Conservation (phyloP, 2,113 vertebrate species). For the Passer montanus region DNA sequence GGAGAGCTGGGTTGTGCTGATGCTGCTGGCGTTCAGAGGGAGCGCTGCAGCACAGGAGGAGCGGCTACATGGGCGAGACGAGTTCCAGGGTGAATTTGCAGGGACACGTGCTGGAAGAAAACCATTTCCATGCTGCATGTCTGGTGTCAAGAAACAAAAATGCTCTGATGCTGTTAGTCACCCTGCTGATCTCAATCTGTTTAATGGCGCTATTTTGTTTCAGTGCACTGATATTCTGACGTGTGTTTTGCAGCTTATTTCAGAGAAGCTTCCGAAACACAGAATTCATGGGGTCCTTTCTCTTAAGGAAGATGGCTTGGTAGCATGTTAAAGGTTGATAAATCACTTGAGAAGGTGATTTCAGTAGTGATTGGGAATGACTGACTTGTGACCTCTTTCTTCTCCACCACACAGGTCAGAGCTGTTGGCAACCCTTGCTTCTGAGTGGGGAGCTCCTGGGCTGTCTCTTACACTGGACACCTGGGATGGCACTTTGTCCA, state of each 20-base stretch:
- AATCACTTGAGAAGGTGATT: not conserved
- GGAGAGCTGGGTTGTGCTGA: not conserved
- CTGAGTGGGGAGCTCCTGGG: not conserved
- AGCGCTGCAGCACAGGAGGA: not conserved
- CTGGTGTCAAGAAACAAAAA: not conserved
- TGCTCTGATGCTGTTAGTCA: not conserved
- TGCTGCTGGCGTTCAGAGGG: not conserved
- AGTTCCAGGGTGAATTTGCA: not conserved
- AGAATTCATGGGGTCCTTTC: not conserved
- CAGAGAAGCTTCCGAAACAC: not conserved
- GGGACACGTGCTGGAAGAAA: not conserved
- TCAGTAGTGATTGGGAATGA: not conserved
- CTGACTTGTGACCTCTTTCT: not conserved
- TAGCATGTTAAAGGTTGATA: not conserved
- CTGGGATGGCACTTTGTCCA: fast-evolving
- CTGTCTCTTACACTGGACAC: not conserved
- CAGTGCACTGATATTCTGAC: not conserved
- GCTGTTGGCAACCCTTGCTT: not conserved
- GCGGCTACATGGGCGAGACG: fast-evolving
- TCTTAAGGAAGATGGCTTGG: not conserved
- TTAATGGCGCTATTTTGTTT: not conserved
- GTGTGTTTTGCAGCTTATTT: not conserved
- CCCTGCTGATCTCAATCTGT: not conserved
- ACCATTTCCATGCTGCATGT: not conserved
- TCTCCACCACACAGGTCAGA: not conserved